These are phyloP conservation scores for Hanleya hanleyi DNA, from an alignment of 2,888 invertebrate genomes.

Conservation along the genomic window DNA sequence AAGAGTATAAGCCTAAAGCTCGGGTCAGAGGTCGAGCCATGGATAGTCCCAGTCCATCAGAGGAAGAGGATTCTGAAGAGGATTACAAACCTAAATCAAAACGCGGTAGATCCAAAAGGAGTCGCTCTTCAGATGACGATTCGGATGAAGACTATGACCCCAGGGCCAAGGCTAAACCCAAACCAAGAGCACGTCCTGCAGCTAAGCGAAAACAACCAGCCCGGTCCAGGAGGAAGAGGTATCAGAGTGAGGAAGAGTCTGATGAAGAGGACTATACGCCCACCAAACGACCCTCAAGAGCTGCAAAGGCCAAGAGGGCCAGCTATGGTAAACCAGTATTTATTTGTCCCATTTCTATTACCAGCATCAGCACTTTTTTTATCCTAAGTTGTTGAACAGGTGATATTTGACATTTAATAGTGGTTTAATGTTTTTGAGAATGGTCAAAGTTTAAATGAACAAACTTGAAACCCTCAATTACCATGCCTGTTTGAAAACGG, in stretches of 20 bases:
- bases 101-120: not conserved
- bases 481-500: no score
- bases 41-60: not conserved
- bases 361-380: no score
- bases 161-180: not conserved
- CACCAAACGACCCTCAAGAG: not conserved
- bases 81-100: not conserved
- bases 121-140: not conserved
- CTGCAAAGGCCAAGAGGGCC: conserved; percentile 2
- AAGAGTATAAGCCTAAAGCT: not conserved
- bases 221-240: not conserved
- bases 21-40: not conserved
- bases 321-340: conserved; percentile 8
- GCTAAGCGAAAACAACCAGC: not conserved
- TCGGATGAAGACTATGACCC: not conserved
- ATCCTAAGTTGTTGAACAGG: no score
- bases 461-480: no score
- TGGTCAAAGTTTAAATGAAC: no score
- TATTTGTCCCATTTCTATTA: no score
- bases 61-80: not conserved
- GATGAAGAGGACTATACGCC: not conserved
- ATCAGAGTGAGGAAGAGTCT: not conserved
- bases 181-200: not conserved
- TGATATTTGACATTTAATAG: no score
- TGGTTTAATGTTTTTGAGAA: no score